Evolutionary conservation across 1,140 invertebrate genomes (phyloP), one percentile per base, ranked within the genome.

Genomic region (Uloborus diversus): DNA sequence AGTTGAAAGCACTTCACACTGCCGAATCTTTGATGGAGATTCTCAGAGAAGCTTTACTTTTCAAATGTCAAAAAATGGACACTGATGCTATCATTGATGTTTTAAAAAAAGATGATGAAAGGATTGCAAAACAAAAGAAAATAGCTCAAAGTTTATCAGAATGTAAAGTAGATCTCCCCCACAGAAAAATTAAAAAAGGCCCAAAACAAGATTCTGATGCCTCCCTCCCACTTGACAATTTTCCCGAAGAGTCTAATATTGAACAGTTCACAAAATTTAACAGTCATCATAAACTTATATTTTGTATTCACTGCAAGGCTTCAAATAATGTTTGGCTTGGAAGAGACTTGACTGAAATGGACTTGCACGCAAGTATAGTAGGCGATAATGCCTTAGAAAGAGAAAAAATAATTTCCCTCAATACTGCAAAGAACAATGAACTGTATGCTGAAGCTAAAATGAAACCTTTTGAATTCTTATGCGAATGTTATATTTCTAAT

Each of bases 251-350:
- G 23, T 59, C 33, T 20, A 28, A 56, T 11, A 3, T 79, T 1
- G 35, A 79, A 17, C 42, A 68, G n/a, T 68, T 79, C 51, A 33
- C 25, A n/a, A 69, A 49, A 9, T 17, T 49, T 32, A 61, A 68
- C 27, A 5, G 1, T 3, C 28, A 47, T 25, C 28, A 79, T n/a
- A 25, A 79, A 3, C n/a, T 69, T 11, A 25, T 79, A 47, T 59
- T 68, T 3, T 59, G 76, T 49, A 27, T 30, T 5, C 35, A 59
- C n/a, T 69, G 65, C 14, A 69, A 61, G 61, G 32, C 23, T 20
- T 32, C 37, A 5, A 28, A 69, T 47, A 79, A 79, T 62, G 27
- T 47, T 33, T 79, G 64, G 64, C 27, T 20, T 20, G 51, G 76
- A 25, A 57, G 76, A 35, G 53, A 61, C 17, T 27, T 30, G 9